phyloP scores from a whole-genome alignment of 2,797 vertebrate species.

The Trematomus bernacchii region DNA sequence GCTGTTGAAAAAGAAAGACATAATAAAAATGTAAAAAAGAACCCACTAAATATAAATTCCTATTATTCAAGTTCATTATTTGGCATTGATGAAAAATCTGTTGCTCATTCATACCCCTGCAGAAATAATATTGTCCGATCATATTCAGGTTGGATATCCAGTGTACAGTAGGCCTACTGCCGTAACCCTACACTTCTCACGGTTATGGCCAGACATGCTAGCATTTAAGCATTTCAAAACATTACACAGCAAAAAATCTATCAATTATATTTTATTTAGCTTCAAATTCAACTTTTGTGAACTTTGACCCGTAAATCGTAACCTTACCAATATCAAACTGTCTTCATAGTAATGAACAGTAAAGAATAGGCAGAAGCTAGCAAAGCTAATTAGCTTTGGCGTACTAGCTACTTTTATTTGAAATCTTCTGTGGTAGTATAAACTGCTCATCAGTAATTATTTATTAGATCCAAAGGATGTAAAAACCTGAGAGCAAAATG shows the following conservation, averaged over 20 bases:
- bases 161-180: not conserved
- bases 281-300: not conserved
- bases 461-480: no score
- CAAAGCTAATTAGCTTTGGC: not conserved
- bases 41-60: not conserved
- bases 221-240: not conserved
- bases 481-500: no score
- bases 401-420: not conserved
- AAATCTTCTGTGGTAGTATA: not conserved
- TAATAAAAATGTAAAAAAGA: not conserved
- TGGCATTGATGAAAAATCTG: no score
- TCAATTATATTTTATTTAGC: no score
- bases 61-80: no score
- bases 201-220: not conserved
- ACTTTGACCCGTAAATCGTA: not conserved
- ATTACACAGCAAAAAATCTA: no score
- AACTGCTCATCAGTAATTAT: no score
- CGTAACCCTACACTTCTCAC: not conserved
- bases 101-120: not conserved
- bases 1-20: conserved; percentile 37
- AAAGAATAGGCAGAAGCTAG: not conserved
- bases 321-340: not conserved
- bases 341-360: not conserved
- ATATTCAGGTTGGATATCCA: not conserved
- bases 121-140: not conserved